Conservation (phyloP, 1,140 invertebrate species). For the Ceratitis capitata region DNA sequence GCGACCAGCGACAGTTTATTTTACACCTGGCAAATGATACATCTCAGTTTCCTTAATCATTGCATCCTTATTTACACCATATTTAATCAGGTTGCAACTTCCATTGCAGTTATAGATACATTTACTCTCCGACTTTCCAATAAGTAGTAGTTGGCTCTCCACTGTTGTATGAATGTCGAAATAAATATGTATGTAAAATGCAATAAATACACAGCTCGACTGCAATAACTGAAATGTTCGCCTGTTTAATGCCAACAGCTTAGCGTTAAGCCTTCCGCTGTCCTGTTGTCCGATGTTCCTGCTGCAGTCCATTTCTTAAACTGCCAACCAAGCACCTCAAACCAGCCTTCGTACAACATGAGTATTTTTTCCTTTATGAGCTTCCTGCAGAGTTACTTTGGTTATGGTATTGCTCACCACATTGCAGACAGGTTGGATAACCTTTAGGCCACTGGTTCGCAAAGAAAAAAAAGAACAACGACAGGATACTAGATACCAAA, state of each 20-base stretch:
- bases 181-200: not conserved
- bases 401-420: slow-evolving; percentile 15
- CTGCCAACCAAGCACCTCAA: not conserved
- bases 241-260: slow-evolving; percentile 12
- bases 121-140: not conserved
- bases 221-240: slow-evolving; percentile 31
- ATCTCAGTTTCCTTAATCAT: too few relatives aligned
- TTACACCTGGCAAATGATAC: too few relatives aligned
- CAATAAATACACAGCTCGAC: slow-evolving; percentile 5
- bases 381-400: slow-evolving; percentile 18
- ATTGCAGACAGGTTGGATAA: slow-evolving; percentile 35
- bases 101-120: not conserved
- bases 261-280: slow-evolving; percentile 1
- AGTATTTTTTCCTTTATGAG: not conserved
- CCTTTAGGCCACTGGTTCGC: slow-evolving; percentile 25
- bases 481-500: not conserved
- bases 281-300: not conserved
- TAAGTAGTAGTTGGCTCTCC: not conserved
- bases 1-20: too few relatives aligned
- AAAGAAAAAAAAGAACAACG: not conserved
- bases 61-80: too few relatives aligned
- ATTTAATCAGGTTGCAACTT: not conserved
- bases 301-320: not conserved
- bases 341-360: too few relatives aligned
- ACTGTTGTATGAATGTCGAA: not conserved